A percentile compares a stretch with the other conserved stretches of the same genome.
These are phyloP conservation scores for Heliornis fulica DNA, from an alignment of 2,113 vertebrate species.

Conservation along the genomic window DNA sequence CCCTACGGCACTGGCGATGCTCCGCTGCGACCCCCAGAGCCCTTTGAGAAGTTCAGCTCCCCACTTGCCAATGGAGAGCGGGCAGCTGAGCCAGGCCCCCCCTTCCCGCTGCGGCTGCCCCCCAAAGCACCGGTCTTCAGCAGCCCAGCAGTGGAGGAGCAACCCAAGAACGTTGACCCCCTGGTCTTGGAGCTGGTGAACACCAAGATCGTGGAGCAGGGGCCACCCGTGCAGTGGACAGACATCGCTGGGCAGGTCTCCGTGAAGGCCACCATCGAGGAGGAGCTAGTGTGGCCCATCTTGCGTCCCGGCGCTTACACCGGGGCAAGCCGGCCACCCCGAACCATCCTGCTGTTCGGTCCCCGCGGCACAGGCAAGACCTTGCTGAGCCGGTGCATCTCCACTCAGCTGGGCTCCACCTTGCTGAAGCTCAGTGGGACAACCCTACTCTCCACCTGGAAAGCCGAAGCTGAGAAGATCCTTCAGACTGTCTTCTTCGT, in stretches of 20 bases:
- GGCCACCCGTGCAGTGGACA: slow-evolving; percentile 86
- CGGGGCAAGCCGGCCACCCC: slow-evolving; percentile 69
- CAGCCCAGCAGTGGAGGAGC: slow-evolving; percentile 69
- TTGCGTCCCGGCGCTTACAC: slow-evolving; percentile 76
- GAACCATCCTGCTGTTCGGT: slow-evolving; percentile 90
- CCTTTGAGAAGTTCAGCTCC: slow-evolving; percentile 83
- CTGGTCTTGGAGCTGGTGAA: slow-evolving; percentile 85
- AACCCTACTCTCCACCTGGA: slow-evolving; percentile 82
- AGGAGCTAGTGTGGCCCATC: slow-evolving; percentile 93
- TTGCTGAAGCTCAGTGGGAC: slow-evolving; percentile 83
- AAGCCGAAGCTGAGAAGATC: slow-evolving; percentile 87
- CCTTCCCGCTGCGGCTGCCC: slow-evolving; percentile 28
- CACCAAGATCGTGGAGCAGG: slow-evolving; percentile 86
- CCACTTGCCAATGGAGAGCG: slow-evolving; percentile 79
- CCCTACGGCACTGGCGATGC: slow-evolving; percentile 76
- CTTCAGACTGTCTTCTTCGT: slow-evolving; percentile 86
- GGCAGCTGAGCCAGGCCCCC: not conserved
- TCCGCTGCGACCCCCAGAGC: slow-evolving; percentile 39
- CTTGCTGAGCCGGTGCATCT: slow-evolving; percentile 86
- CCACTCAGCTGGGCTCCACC: slow-evolving; percentile 89
- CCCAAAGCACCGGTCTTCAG: slow-evolving; percentile 68
- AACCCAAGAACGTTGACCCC: slow-evolving; percentile 81
- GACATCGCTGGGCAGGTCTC: slow-evolving; percentile 87
- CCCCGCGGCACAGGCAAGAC: slow-evolving; percentile 88
- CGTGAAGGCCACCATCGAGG: slow-evolving; percentile 88